Percentiles rank a stretch among this genome's conserved stretches.
Conservation (phyloP, 1,140 invertebrate genomes). For the Asobara japonica region DNA sequence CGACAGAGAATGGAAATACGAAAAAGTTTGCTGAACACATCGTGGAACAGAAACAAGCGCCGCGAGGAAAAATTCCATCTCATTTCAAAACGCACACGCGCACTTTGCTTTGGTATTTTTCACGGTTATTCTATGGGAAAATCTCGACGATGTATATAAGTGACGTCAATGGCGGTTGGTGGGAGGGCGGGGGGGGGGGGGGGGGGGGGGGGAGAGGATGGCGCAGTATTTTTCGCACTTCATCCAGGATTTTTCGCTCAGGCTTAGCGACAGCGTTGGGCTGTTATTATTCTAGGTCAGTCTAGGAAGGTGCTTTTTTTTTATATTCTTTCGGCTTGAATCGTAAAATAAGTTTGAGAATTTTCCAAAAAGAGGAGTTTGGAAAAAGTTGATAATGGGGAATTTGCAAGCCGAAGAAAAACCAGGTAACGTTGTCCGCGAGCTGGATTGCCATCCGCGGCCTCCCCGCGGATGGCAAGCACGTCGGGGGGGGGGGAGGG, state of each 20-base stretch:
- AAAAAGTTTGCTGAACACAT: conserved; percentile 3
- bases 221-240: neutral
- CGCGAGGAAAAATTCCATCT: conserved; percentile 1
- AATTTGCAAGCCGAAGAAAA: too few relatives aligned
- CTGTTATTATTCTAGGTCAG: neutral
- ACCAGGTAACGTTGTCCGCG: too few relatives aligned
- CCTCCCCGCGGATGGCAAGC: too few relatives aligned
- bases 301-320: neutral
- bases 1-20: neutral
- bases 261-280: neutral
- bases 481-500: too few relatives aligned
- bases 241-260: neutral
- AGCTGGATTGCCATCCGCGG: too few relatives aligned
- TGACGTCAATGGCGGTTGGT: neutral
- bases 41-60: conserved; percentile 3
- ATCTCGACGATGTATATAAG: neutral
- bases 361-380: too few relatives aligned
- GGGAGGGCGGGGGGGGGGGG: neutral
- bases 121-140: neutral
- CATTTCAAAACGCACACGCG: neutral
- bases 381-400: too few relatives aligned
- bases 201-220: neutral
- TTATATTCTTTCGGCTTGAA: too few relatives aligned
- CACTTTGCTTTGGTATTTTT: neutral
- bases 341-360: too few relatives aligned